Conservation (phyloP, 1,140 invertebrate species). For the Onthophagus taurus region DNA sequence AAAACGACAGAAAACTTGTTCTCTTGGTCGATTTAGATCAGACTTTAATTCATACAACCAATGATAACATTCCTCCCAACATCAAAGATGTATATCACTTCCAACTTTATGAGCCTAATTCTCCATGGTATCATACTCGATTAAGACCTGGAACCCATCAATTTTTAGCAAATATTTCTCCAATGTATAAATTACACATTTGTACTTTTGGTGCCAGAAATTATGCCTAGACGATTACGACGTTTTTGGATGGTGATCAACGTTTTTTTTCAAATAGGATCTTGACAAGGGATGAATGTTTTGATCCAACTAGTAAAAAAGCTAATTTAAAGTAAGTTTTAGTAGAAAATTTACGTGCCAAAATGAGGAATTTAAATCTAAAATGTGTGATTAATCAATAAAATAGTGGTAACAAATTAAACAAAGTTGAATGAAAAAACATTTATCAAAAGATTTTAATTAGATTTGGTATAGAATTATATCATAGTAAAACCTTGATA, state of each 20-base stretch:
- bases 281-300: slow-evolving; percentile 95
- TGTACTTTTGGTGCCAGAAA: slow-evolving; percentile 95
- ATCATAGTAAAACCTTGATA: no score
- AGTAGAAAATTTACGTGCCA: slow-evolving; percentile 1
- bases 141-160: slow-evolving; percentile 77
- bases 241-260: slow-evolving; percentile 79
- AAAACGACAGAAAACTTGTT: slow-evolving; percentile 84
- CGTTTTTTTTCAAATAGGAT: slow-evolving; percentile 92
- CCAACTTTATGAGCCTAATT: slow-evolving; percentile 68
- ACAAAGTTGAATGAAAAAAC: no score
- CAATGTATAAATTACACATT: slow-evolving; percentile 92
- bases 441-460: no score
- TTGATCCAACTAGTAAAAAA: slow-evolving; percentile 91
- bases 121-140: slow-evolving; percentile 91
- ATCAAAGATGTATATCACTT: slow-evolving; percentile 94
- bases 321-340: slow-evolving; percentile 84
- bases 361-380: no score
- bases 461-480: no score
- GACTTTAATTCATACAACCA: slow-evolving; percentile 97
- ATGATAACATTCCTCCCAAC: slow-evolving; percentile 85
- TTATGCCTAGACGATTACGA: slow-evolving; percentile 95
- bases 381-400: no score
- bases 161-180: slow-evolving; percentile 79
- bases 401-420: no score
- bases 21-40: slow-evolving; percentile 97